phyloP scores from a whole-genome alignment of 2,888 invertebrate species.

The Sisyra nigra region DNA sequence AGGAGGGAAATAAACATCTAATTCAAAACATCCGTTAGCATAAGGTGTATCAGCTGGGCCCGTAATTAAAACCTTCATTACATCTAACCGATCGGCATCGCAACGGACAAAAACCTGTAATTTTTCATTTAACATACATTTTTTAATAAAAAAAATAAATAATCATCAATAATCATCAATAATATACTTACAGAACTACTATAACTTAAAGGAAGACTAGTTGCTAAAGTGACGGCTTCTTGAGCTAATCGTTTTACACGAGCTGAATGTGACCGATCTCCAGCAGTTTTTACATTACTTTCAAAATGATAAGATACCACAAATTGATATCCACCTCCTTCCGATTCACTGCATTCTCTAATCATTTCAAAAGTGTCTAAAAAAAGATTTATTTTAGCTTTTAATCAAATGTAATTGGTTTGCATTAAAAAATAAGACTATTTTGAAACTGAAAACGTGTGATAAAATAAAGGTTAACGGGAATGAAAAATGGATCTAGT shows the following conservation, averaged over 20 bases:
- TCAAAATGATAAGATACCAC: constrained; percentile 82
- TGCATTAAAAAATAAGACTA: too few relatives aligned
- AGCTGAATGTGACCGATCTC: constrained; percentile 72
- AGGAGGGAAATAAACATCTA: constrained; percentile 81
- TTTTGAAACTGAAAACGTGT: too few relatives aligned
- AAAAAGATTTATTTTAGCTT: constrained; percentile 14
- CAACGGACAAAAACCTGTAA: constrained; percentile 73
- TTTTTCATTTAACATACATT: background rate
- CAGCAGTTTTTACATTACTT: constrained; percentile 69
- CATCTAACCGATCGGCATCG: constrained; percentile 83
- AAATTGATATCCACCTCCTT: constrained; percentile 60
- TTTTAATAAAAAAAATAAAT: background rate
- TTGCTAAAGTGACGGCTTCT: constrained; percentile 86
- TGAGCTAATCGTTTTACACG: constrained; percentile 85
- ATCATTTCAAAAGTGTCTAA: constrained; percentile 87
- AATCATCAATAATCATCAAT: background rate
- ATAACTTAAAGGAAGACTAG: constrained; percentile 79
- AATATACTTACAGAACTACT: constrained; percentile 52
- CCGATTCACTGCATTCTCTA: constrained; percentile 51
- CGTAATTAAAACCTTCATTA: constrained; percentile 92
- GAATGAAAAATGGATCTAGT: too few relatives aligned
- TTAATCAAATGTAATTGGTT: too few relatives aligned
- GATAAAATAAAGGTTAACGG: too few relatives aligned
- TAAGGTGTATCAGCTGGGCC: constrained; percentile 86
- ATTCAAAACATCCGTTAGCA: constrained; percentile 81